Base-by-base conservation (phyloP, 2,113 vertebrate genomes). In the Erythrocercus mccallii region DNA sequence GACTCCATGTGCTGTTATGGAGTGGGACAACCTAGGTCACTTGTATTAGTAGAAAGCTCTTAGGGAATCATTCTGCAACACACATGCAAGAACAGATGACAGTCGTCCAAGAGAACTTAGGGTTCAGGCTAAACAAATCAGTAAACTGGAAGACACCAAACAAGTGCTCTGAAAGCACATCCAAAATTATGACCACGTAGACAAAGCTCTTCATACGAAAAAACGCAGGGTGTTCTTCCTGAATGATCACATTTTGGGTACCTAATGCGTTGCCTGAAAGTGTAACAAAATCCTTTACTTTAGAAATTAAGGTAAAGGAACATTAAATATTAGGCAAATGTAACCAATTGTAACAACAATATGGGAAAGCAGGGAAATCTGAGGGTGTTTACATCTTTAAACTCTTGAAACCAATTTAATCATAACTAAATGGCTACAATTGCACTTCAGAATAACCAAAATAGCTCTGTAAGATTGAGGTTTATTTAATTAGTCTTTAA, bases 11-110 rank as follows among this genome's bases (percentile, higher is more conserved):
- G 78, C 65, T 91, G 62, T 80, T 70, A 66, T 28, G 6, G n/a
- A 83, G 58, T 10, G 38, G 44, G 30, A 87, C 22, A 77, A 92
- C 40, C n/a, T 37, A 68, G 62, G 54, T 48, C 72, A 90, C 88
- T 92, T 77, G 16, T 68, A 91, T 31, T 47, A 92, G 80, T 2
- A 80, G 74, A 84, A 94, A 91, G 58, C n/a, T 90, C 82, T 94
- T 48, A 84, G 33, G 45, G 61, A 95, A 88, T 62, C 44, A 35
- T 54, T 89, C 64, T 83, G 71, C 71, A 60, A 88, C 65, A 77
- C 0, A 0, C 51, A 89, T 69, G 53, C 66, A 94, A 60, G 40
- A 89, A 73, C 13, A 61, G 37, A 42, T 19, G 20, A 81, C 37
- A 71, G 37, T 2, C 74, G 15, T 57, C 21, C 88, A 57, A 64